Percentiles rank a stretch among this genome's conserved stretches.
Conservation (phyloP, 2,113 vertebrate genomes). For the Chiloscyllium plagiosum region DNA sequence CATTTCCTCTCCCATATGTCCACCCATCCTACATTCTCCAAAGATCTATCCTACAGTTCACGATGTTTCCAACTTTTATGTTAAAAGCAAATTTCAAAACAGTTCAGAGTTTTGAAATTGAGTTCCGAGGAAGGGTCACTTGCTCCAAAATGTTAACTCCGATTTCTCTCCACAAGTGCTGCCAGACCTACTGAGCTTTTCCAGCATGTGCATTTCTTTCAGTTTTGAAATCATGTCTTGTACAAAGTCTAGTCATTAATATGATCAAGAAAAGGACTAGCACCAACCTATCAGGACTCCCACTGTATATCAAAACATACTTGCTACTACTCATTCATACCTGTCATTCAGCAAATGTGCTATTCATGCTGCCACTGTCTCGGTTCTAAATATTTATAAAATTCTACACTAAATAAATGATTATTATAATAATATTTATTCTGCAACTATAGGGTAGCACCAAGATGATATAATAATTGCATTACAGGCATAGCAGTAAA, state of each 20-base stretch:
- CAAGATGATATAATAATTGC: neutral
- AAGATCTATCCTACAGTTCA: neutral
- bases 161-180: too few relatives aligned
- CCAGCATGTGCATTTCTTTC: too few relatives aligned
- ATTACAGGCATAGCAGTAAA: neutral
- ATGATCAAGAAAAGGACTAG: neutral
- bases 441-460: neutral
- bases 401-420: neutral
- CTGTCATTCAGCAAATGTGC: neutral
- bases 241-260: neutral
- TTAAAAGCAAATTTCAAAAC: neutral
- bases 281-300: neutral
- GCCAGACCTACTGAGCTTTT: too few relatives aligned
- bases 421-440: neutral
- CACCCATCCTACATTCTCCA: neutral
- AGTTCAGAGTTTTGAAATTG: too few relatives aligned
- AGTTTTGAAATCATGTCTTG: neutral
- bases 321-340: neutral
- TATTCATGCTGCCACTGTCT: neutral
- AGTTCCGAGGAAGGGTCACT: too few relatives aligned
- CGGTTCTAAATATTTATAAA: neutral
- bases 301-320: neutral
- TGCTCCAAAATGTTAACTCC: too few relatives aligned
- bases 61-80: neutral
- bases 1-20: neutral